Conservation (phyloP, 2,113 vertebrate species). For the Alosa alosa region DNA sequence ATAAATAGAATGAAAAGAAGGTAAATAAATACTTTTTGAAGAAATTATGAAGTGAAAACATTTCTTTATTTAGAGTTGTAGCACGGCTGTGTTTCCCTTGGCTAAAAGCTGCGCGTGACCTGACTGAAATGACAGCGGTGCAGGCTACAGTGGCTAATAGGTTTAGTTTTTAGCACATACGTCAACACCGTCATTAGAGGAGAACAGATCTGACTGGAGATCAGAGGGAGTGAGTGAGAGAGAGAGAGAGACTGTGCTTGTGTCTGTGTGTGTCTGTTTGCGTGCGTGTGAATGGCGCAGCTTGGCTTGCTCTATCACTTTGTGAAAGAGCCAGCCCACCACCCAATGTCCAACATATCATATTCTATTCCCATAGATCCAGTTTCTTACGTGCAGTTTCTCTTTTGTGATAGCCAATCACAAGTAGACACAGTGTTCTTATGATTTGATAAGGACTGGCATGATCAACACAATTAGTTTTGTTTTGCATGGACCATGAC, state of each 20-base stretch:
- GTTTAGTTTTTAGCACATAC: slow-evolving; percentile 22
- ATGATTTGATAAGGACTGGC: background rate
- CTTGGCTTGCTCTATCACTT: too few relatives aligned
- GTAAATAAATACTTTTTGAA: background rate
- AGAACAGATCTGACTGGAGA: slow-evolving; percentile 33
- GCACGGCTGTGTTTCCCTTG: slow-evolving; percentile 49
- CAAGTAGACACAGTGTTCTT: background rate
- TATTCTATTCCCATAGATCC: background rate
- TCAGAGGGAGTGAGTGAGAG: background rate
- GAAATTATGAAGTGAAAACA: background rate
- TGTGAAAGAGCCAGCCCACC: background rate
- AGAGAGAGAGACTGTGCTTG: slow-evolving; percentile 6
- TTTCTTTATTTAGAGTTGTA: background rate
- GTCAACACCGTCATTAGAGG: slow-evolving; percentile 30
- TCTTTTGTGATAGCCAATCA: background rate
- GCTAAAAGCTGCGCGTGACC: slow-evolving; percentile 30
- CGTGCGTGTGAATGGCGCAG: too few relatives aligned
- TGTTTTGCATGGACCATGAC: background rate
- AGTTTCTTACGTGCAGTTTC: background rate
- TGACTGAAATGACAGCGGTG: slow-evolving; percentile 15
- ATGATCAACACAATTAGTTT: background rate
- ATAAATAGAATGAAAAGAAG: background rate
- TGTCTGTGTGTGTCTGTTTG: slow-evolving; percentile 11
- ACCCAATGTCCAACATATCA: background rate
- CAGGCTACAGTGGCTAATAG: background rate